These are phyloP conservation scores for Camptogramma bilineatum DNA, from an alignment of 2,888 invertebrate genomes.

Conservation along the genomic window DNA sequence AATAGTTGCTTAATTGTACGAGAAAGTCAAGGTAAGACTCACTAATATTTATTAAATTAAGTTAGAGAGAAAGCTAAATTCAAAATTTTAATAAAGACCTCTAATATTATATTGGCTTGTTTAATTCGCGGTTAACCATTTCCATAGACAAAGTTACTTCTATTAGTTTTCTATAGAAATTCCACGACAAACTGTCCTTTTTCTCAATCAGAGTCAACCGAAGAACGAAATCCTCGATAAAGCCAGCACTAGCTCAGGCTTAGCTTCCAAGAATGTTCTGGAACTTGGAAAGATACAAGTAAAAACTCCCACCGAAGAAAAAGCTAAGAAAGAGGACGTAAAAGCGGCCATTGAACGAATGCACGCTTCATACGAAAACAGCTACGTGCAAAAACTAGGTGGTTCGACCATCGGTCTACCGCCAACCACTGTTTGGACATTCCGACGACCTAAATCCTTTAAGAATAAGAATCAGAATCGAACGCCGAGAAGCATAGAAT, in stretches of 20 bases:
- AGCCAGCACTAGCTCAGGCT: background rate
- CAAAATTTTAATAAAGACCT: too few species aligned
- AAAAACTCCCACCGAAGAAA: background rate
- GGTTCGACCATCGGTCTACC: background rate
- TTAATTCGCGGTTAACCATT: background rate
- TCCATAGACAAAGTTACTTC: background rate
- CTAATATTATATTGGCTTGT: background rate
- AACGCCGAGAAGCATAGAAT: background rate
- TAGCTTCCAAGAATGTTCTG: background rate
- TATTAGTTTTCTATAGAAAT: background rate
- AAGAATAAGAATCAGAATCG: constrained; percentile 6
- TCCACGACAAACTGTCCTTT: background rate
- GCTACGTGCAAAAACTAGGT: background rate
- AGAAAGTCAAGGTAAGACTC: too few species aligned
- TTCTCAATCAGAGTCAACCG: background rate
- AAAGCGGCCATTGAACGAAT: background rate
- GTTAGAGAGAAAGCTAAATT: too few species aligned
- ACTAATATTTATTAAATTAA: too few species aligned
- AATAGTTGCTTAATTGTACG: too few species aligned
- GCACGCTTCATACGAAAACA: background rate
- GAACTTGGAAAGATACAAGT: background rate
- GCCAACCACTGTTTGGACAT: background rate
- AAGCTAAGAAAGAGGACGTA: background rate
- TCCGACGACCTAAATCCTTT: background rate
- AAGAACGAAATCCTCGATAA: background rate